These are phyloP conservation scores for Phrixothrix hirtus DNA, from an alignment of 2,888 invertebrate species.

Conservation along the genomic window DNA sequence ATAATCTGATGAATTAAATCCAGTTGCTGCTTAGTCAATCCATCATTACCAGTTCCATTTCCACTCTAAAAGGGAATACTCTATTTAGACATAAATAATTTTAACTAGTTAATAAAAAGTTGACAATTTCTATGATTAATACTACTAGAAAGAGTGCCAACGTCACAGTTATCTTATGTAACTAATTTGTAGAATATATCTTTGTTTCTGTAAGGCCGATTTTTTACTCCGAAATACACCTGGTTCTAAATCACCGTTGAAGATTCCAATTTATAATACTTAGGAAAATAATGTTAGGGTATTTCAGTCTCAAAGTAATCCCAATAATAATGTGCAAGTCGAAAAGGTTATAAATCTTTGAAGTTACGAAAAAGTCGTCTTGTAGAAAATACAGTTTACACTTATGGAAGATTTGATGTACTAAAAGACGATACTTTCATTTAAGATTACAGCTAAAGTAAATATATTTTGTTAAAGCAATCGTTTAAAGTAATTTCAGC, in stretches of 20 bases:
- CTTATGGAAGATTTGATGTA: too few species aligned
- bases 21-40: constrained; percentile 72
- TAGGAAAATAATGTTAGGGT: constrained; percentile 46
- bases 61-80: constrained; percentile 53
- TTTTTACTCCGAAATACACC: constrained; percentile 44
- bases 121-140: constrained; percentile 1
- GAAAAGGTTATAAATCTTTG: constrained; percentile 33
- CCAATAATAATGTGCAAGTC: constrained; percentile 37
- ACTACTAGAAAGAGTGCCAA: not conserved
- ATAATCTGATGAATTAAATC: constrained; percentile 77
- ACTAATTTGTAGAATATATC: constrained; percentile 22
- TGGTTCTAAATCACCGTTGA: constrained; percentile 40
- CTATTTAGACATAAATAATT: not conserved
- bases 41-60: constrained; percentile 63
- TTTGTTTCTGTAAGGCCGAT: constrained; percentile 28
- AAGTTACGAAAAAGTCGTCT: too few species aligned
- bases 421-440: too few species aligned
- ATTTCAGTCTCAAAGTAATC: constrained; percentile 30
- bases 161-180: constrained; percentile 9
- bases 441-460: too few species aligned
- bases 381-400: too few species aligned
- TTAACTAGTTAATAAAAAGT: constrained; percentile 2
- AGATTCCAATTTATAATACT: constrained; percentile 48
- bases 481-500: too few species aligned
- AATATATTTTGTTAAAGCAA: too few species aligned